Evolutionary conservation across 2,888 invertebrate genomes (phyloP).

Genomic region (Sphecodes monilicornis): DNA sequence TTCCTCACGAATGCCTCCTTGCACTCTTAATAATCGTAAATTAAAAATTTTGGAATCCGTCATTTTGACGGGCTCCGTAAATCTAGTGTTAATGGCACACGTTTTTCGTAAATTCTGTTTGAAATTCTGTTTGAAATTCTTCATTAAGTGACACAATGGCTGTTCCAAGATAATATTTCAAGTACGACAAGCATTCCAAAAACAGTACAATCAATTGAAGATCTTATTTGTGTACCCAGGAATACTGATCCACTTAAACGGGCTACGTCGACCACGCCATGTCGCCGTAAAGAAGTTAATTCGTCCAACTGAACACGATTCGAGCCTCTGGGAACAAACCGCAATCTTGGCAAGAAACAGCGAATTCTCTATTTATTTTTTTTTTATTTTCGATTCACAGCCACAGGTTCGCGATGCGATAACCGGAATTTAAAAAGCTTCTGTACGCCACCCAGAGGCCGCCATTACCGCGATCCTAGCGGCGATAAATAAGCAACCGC

Average conservation of each 20-base stretch:
- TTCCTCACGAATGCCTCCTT: too few relatives aligned
- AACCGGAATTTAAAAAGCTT: slow-evolving; percentile 1
- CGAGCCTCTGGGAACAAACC: slow-evolving; percentile 58
- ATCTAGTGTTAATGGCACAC: too few relatives aligned
- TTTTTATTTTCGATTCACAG: not conserved
- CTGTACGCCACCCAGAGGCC: not conserved
- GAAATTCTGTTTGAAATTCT: too few relatives aligned
- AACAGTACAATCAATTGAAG: too few relatives aligned
- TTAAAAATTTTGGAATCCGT: too few relatives aligned
- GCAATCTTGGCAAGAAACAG: slow-evolving; percentile 64
- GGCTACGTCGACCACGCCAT: not conserved
- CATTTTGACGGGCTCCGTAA: too few relatives aligned
- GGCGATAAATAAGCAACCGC: slow-evolving; percentile 35
- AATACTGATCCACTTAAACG: not conserved
- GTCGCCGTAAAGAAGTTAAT: slow-evolving; percentile 5
- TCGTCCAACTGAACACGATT: slow-evolving; percentile 44
- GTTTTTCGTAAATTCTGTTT: too few relatives aligned
- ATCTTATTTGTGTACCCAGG: not conserved
- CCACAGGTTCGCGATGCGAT: not conserved
- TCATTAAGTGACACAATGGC: too few relatives aligned
- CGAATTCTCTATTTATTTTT: slow-evolving; percentile 7
- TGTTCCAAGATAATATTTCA: too few relatives aligned
- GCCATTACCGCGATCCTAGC: not conserved
- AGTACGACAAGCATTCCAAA: not conserved
- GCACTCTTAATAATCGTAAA: too few relatives aligned